Conservation (phyloP, 2,797 vertebrate species). For the Botia almorhae region DNA sequence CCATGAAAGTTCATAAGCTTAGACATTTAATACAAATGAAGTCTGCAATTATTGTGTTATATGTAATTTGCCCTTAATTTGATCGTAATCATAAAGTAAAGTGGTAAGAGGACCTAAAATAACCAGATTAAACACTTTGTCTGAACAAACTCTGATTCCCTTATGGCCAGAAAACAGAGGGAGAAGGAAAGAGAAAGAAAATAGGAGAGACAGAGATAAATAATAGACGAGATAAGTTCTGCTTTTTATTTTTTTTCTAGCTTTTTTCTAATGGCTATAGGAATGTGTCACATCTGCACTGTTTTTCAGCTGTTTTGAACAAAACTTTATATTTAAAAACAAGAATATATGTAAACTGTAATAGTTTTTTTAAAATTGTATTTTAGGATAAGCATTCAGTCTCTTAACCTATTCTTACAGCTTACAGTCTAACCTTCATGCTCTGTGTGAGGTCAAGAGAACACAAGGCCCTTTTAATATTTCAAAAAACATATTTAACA, state of each 20-base stretch:
- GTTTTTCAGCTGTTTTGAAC: too few species aligned
- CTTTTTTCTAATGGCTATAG: too few species aligned
- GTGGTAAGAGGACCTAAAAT: constrained; percentile 13
- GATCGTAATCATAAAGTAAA: background rate
- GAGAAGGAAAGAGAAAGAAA: background rate
- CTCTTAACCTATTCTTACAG: background rate
- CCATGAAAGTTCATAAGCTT: background rate
- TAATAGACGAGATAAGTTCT: background rate
- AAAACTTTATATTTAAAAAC: too few species aligned
- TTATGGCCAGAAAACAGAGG: background rate
- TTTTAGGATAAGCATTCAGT: background rate
- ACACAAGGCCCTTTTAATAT: background rate
- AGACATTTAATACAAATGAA: background rate
- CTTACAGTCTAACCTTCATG: background rate
- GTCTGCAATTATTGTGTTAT: constrained; percentile 15
- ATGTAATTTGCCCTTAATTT: constrained; percentile 21
- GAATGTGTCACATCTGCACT: too few species aligned
- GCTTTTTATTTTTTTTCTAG: too few species aligned
- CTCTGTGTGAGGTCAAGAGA: background rate
- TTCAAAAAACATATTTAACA: background rate
- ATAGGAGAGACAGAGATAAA: background rate
- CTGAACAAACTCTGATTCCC: background rate
- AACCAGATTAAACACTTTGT: constrained; percentile 7
- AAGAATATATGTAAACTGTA: too few species aligned
- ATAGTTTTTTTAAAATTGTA: too few species aligned